phyloP scores from a whole-genome alignment of 2,113 vertebrate genomes.

The Lepisosteus oculatus region DNA sequence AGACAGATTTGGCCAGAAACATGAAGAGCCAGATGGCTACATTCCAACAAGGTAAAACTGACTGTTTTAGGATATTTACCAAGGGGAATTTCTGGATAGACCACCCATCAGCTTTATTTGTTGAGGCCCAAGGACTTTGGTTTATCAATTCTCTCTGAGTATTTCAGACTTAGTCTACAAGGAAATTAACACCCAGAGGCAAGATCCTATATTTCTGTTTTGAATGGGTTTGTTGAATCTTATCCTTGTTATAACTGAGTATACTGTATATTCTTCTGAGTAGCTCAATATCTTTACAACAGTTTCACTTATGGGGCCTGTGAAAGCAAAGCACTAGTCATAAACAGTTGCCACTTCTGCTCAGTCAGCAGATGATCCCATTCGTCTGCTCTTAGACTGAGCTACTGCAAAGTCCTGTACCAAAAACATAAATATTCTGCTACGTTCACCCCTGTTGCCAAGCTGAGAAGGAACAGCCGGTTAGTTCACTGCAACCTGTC shows the following conservation, averaged over 20 bases:
- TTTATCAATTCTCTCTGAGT: conserved; percentile 42
- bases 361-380: too few species aligned
- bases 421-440: too few species aligned
- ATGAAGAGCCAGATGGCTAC: conserved; percentile 12
- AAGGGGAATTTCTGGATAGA: conserved; percentile 27
- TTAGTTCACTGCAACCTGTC: too few species aligned
- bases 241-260: too few species aligned
- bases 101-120: conserved; percentile 21
- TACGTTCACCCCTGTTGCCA: too few species aligned
- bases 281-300: neutral
- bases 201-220: neutral
- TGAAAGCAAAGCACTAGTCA: too few species aligned
- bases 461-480: too few species aligned
- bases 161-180: conserved; percentile 8
- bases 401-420: too few species aligned
- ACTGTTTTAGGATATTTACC: conserved; percentile 7
- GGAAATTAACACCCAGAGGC: neutral
- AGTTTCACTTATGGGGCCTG: too few species aligned
- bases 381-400: too few species aligned
- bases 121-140: conserved; percentile 25
- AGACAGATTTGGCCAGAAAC: conserved; percentile 15
- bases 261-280: neutral
- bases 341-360: too few species aligned
- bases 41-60: neutral
- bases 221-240: too few species aligned